Percentiles rank a stretch among this genome's conserved stretches.
Evolutionary conservation across 2,113 vertebrate genomes (phyloP).

Genomic region (Elgaria multicarinata): DNA sequence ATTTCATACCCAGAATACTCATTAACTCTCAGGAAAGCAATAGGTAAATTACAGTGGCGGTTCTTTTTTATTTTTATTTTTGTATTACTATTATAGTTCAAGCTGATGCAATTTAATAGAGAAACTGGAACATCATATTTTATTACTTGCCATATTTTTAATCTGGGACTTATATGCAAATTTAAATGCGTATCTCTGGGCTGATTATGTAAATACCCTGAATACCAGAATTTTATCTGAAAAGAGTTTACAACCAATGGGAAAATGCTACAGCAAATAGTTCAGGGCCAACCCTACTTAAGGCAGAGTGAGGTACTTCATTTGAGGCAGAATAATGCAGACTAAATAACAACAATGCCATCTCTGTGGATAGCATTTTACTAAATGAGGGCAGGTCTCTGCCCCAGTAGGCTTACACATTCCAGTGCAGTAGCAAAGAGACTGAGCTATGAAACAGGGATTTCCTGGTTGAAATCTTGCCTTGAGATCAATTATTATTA

Average conservation of each 20-base stretch:
- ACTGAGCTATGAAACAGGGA: not conserved
- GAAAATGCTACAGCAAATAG: not conserved
- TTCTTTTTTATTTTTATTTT: not conserved
- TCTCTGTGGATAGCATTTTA: not conserved
- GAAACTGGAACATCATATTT: conserved; percentile 3
- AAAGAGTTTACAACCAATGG: not conserved
- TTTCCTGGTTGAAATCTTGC: not conserved
- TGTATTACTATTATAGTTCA: conserved; percentile 18
- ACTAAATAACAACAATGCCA: not conserved
- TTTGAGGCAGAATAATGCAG: not conserved
- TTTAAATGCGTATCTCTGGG: conserved; percentile 5
- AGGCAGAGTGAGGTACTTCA: not conserved
- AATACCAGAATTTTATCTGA: not conserved
- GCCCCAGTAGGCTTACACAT: not conserved
- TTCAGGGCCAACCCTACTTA: no score
- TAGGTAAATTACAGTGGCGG: conserved; percentile 10
- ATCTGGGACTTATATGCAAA: conserved; percentile 12
- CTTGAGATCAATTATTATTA: no score
- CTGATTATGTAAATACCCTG: conserved; percentile 12
- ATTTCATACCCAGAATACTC: conserved; percentile 9
- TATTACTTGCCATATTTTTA: conserved; percentile 10
- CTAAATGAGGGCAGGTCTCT: not conserved
- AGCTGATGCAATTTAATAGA: conserved; percentile 20
- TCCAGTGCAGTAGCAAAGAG: not conserved
- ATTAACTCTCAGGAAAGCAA: conserved; percentile 13